Conservation (phyloP, 2,113 vertebrate species). For the Sinosuthora webbiana region DNA sequence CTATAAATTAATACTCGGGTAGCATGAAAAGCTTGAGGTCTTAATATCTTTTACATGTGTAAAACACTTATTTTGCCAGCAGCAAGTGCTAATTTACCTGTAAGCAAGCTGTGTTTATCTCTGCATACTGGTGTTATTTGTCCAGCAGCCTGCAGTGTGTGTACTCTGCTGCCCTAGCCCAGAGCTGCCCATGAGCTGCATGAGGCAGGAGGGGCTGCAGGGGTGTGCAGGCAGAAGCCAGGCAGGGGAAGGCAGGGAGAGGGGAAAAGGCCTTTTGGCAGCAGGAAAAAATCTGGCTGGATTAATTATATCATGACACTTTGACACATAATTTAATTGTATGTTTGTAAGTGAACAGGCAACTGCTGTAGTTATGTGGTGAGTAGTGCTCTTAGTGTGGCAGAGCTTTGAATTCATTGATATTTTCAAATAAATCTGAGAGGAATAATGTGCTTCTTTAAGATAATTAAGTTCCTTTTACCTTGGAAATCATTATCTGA, state of each 20-base stretch:
- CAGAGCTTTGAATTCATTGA: not conserved
- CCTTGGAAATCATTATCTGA: not conserved
- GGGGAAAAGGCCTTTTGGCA: not conserved
- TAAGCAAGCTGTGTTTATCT: not conserved
- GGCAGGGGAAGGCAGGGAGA: not conserved
- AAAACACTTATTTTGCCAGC: not conserved
- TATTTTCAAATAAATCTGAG: not conserved
- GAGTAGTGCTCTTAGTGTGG: not conserved
- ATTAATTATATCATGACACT: not conserved
- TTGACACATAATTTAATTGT: not conserved
- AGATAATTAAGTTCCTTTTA: not conserved
- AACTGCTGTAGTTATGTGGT: not conserved
- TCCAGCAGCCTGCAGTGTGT: not conserved
- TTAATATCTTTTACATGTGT: not conserved
- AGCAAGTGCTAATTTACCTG: not conserved
- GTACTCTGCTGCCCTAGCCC: not conserved
- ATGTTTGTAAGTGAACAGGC: not conserved
- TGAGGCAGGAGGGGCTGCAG: not conserved
- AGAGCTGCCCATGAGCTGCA: not conserved
- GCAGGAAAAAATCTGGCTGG: not conserved
- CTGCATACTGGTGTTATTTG: not conserved
- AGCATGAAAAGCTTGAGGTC: not conserved
- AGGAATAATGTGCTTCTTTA: not conserved
- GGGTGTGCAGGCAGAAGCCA: not conserved
- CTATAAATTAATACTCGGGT: not conserved